Conservation (phyloP, 1,140 invertebrate genomes). For the Philopotamus ludificatus region DNA sequence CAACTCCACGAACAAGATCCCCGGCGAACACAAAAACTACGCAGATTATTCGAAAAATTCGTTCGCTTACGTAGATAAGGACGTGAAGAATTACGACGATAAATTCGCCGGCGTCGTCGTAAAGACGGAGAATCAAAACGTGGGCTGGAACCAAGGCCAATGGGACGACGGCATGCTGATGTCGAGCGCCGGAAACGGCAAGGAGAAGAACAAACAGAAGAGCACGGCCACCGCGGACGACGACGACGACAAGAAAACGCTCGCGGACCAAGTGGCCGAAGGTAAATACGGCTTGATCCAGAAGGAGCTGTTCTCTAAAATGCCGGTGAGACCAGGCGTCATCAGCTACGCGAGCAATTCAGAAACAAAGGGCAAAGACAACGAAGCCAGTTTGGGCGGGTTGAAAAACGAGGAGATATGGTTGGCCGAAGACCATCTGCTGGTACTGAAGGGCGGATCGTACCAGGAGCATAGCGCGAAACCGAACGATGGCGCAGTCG, state of each 20-base stretch:
- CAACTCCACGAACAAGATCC: conserved; percentile 2
- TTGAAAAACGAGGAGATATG: conserved; percentile 82
- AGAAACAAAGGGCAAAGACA: conserved; percentile 73
- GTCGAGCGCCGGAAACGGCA: conserved; percentile 66
- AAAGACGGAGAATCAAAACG: conserved; percentile 49
- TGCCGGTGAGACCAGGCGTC: conserved; percentile 72
- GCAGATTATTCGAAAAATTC: conserved; percentile 50
- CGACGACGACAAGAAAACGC: conserved; percentile 77
- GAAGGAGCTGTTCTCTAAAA: conserved; percentile 72
- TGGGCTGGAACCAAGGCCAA: conserved; percentile 57
- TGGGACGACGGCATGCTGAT: conserved; percentile 67
- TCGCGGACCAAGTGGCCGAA: conserved; percentile 81
- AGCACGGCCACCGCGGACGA: conserved; percentile 64
- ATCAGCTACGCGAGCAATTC: conserved; percentile 75
- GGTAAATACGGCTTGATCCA: conserved; percentile 88
- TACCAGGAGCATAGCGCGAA: conserved; percentile 59
- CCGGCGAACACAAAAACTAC: conserved; percentile 47
- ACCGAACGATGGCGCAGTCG: conserved; percentile 45
- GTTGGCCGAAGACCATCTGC: conserved; percentile 82
- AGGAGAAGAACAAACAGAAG: conserved; percentile 52
- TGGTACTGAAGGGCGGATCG: conserved; percentile 77
- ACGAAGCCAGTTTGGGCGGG: conserved; percentile 74
- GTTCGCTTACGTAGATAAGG: conserved; percentile 46
- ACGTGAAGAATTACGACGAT: conserved; percentile 43
- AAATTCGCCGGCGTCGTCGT: conserved; percentile 50